A percentile compares a stretch with the other conserved stretches of the same genome.
Conservation (phyloP, 2,113 vertebrate species). For the Pipra filicauda region DNA sequence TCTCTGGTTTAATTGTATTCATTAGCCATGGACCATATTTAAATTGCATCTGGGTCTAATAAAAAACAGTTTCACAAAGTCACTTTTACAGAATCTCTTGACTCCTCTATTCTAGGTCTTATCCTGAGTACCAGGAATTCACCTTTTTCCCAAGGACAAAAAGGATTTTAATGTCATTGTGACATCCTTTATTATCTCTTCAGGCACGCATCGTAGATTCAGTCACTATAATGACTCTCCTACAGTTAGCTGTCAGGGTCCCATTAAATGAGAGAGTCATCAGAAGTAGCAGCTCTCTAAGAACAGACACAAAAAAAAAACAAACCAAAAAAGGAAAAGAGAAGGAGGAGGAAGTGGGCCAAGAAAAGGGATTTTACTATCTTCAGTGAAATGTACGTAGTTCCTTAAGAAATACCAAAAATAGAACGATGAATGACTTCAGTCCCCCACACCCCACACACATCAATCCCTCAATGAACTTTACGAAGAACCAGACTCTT, state of each 20-base stretch:
- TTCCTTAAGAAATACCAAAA: not conserved
- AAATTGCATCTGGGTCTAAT: not conserved
- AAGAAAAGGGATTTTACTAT: not conserved
- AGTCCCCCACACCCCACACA: not conserved
- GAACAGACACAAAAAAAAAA: not conserved
- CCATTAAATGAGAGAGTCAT: not conserved
- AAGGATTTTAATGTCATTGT: not conserved
- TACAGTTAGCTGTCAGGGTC: not conserved
- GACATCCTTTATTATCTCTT: conserved; percentile 23
- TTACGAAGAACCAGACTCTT: conserved; percentile 46
- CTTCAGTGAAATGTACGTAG: not conserved
- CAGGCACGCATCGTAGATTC: conserved; percentile 12
- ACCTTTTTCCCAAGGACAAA: conserved; percentile 11
- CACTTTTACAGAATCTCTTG: not conserved
- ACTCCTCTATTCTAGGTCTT: not conserved
- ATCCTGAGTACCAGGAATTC: not conserved
- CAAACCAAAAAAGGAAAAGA: not conserved
- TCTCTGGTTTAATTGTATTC: conserved; percentile 4
- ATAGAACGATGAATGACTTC: not conserved
- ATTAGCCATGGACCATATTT: not conserved
- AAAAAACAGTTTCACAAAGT: not conserved
- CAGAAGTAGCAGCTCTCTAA: not conserved
- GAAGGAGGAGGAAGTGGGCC: not conserved
- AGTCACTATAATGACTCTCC: conserved; percentile 9
- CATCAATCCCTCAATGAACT: not conserved